Percentiles rank a stretch among this genome's conserved stretches.
These are phyloP conservation scores for Channa maculata DNA, from an alignment of 2,113 vertebrate genomes.

Conservation along the genomic window DNA sequence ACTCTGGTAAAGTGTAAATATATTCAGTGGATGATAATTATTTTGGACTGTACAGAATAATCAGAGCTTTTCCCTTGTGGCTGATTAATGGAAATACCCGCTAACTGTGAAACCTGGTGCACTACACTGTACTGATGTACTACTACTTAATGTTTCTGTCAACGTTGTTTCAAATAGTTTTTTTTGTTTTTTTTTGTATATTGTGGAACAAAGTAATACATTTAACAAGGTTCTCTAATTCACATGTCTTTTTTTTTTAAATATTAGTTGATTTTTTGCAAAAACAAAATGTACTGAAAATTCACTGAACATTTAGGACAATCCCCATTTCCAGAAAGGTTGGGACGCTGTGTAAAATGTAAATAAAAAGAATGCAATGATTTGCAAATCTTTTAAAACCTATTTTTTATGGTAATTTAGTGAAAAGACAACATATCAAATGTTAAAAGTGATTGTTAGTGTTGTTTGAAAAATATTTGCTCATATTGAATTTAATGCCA, in stretches of 20 bases:
- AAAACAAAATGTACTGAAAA: too few species aligned
- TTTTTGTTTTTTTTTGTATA: slow-evolving; percentile 47
- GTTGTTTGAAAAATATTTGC: too few species aligned
- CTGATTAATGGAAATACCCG: slow-evolving; percentile 39
- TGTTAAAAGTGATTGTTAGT: too few species aligned
- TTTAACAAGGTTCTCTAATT: slow-evolving; percentile 55
- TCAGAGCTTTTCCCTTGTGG: slow-evolving; percentile 36
- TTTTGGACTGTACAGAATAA: slow-evolving; percentile 34
- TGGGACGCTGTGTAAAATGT: too few species aligned
- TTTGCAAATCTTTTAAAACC: too few species aligned
- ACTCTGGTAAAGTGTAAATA: slow-evolving; percentile 51
- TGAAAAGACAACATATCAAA: too few species aligned
- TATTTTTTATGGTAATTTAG: too few species aligned
- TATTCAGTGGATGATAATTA: slow-evolving; percentile 24
- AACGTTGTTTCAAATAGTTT: slow-evolving; percentile 17
- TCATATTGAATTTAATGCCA: too few species aligned
- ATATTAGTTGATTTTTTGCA: too few species aligned
- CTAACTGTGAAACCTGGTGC: slow-evolving; percentile 67
- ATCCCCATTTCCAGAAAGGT: too few species aligned
- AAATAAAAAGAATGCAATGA: too few species aligned
- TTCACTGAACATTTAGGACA: too few species aligned
- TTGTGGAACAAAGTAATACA: slow-evolving; percentile 57
- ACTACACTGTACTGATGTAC: slow-evolving; percentile 58
- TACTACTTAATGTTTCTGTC: slow-evolving; percentile 49
- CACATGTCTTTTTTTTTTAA: slow-evolving; percentile 5